Evolutionary conservation across 2,113 vertebrate genomes (phyloP).

Genomic region (Notechis scutatus): DNA sequence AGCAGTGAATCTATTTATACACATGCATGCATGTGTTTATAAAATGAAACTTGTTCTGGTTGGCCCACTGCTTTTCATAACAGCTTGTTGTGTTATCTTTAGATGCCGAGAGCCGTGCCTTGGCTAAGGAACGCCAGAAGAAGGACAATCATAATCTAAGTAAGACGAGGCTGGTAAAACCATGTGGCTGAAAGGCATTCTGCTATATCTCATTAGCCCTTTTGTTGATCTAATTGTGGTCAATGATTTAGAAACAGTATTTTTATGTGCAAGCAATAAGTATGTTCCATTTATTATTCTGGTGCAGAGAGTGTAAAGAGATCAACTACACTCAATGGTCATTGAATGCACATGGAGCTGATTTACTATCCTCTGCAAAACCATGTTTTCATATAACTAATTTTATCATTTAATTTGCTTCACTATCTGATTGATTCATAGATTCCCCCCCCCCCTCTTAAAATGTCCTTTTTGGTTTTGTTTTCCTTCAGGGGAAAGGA

Average conservation of each 20-base stretch:
- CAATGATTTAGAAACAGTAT: background rate
- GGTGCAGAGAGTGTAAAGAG: background rate
- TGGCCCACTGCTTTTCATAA: constrained; percentile 16
- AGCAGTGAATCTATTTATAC: background rate
- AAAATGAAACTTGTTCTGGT: background rate
- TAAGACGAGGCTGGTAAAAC: constrained; percentile 64
- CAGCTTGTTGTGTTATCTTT: constrained; percentile 52
- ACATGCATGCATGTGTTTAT: background rate
- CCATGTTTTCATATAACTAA: background rate
- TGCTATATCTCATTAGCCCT: background rate
- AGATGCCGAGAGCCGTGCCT: constrained; percentile 87
- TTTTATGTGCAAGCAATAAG: background rate
- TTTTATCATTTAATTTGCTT: background rate
- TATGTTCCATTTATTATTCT: background rate
- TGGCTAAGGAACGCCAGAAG: constrained; percentile 96
- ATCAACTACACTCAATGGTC: background rate
- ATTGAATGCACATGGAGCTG: background rate
- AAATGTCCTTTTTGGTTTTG: background rate
- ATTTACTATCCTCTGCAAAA: background rate
- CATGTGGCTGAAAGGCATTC: background rate
- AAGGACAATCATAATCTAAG: constrained; percentile 99
- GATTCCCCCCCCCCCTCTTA: background rate
- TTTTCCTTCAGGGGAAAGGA: background rate
- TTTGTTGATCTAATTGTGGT: background rate
- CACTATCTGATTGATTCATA: background rate